Conservation (phyloP, 2,113 vertebrate species). For the Eubucco bourcierii region DNA sequence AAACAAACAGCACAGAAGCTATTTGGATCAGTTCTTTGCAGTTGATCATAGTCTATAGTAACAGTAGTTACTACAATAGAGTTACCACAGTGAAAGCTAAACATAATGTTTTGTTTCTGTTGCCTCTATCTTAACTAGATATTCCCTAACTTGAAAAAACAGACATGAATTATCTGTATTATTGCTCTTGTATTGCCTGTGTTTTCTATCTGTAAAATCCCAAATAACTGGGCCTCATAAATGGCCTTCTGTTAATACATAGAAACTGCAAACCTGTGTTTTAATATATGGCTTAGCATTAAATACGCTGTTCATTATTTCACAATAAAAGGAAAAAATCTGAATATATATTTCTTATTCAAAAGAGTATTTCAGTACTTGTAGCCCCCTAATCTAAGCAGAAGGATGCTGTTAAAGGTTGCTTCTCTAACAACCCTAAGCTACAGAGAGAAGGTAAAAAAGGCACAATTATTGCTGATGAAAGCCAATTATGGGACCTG, state of each 20-base stretch:
- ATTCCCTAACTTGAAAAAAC: not conserved
- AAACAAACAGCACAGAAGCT: not conserved
- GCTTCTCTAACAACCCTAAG: not conserved
- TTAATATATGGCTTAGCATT: not conserved
- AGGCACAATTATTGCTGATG: not conserved
- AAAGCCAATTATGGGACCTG: not conserved
- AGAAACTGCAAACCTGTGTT: not conserved
- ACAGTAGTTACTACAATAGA: not conserved
- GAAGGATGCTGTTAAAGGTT: slow-evolving; percentile 18
- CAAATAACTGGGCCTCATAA: not conserved
- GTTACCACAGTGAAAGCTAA: not conserved
- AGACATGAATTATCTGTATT: not conserved
- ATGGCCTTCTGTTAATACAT: not conserved
- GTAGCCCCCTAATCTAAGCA: slow-evolving; percentile 7
- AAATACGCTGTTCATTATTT: not conserved
- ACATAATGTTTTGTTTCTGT: not conserved
- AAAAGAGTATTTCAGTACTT: not conserved
- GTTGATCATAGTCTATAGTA: not conserved
- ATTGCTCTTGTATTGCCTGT: not conserved
- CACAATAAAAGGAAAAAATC: not conserved
- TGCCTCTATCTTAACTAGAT: not conserved
- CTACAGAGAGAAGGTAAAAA: not conserved
- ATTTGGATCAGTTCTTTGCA: not conserved
- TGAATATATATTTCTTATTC: not conserved
- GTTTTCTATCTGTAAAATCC: not conserved